Evolutionary conservation across 2,888 invertebrate genomes (phyloP), one percentile per base, ranked within the genome.

Genomic region (Galerucella pusilla): DNA sequence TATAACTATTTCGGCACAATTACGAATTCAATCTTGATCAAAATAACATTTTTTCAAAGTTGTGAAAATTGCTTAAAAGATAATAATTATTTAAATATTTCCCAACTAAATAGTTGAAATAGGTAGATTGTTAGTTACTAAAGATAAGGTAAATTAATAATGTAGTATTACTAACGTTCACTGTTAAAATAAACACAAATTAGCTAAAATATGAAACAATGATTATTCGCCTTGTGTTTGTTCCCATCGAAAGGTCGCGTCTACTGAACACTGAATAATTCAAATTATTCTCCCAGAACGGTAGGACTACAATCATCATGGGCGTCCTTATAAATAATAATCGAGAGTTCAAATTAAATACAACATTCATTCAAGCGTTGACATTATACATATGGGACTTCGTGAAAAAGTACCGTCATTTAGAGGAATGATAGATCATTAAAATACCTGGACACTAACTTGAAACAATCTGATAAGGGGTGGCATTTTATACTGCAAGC

Each of bases 251-350:
- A 42, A 63, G 63, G 63, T 16, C 61, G 16, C 14, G 20, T 35
- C 7, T 4, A 25, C 16, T 28, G 28, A 28, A 63, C n/a, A 25
- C 16, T 28, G 28, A 28, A 63, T 42, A 5, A 63, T 42, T 63
- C n/a, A 35, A 63, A 63, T n/a, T 42, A 63, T 35, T 63, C 35
- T 63, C 63, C 63, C 63, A 63, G 59, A 59, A 59, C 35, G 35
- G 35, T 42, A 42, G 35, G 35, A 42, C 20, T 25, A 59, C 59
- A 59, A 59, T 9, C 2, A 28, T 42, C 7, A 28, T 63, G 35
- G 9, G 28, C 42, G 42, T 63, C 6, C 16, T 57, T 57, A 57
- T 16, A 52, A 14, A 49, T 52, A n/a, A 52, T 52, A 6, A 52
- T 52, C n/a, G n/a, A 52, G 52, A 52, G 6, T n/a, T 14, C 12